These are phyloP conservation scores for Himalopsyche anomala DNA, from an alignment of 2,888 invertebrate genomes.

Conservation along the genomic window DNA sequence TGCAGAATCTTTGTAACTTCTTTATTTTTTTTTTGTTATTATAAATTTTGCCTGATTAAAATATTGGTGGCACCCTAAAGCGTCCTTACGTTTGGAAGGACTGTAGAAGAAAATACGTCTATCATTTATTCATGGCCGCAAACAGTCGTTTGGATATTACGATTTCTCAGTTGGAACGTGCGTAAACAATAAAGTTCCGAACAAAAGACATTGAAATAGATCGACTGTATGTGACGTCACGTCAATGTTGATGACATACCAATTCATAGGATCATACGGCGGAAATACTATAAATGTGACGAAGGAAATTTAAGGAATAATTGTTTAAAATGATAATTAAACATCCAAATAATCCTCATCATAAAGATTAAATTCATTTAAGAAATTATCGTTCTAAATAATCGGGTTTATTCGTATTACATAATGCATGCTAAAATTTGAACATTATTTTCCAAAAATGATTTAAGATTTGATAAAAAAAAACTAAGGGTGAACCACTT, in stretches of 20 bases:
- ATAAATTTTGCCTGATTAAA: too few relatives aligned
- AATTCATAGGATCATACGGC: neutral
- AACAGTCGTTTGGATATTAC: conserved; percentile 34
- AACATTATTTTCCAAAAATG: too few relatives aligned
- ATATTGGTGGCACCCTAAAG: neutral
- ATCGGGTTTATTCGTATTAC: too few relatives aligned
- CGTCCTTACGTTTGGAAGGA: neutral
- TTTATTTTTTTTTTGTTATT: too few relatives aligned
- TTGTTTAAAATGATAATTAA: too few relatives aligned
- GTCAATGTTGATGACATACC: conserved; percentile 20
- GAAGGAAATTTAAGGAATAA: neutral
- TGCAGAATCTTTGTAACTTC: too few relatives aligned
- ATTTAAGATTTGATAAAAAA: too few relatives aligned
- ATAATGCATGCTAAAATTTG: too few relatives aligned
- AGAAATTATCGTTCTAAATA: too few relatives aligned
- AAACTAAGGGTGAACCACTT: too few relatives aligned
- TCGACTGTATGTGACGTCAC: conserved; percentile 16
- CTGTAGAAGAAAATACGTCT: neutral
- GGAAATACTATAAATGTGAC: neutral
- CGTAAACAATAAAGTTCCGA: conserved; percentile 17
- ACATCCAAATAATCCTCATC: too few relatives aligned
- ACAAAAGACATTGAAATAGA: conserved; percentile 30
- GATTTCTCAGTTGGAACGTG: conserved; percentile 16
- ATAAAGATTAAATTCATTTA: too few relatives aligned
- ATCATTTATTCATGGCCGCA: conserved; percentile 24